These are phyloP conservation scores for Panthera leo DNA, from an alignment of 2,113 vertebrate species.

Conservation along the genomic window DNA sequence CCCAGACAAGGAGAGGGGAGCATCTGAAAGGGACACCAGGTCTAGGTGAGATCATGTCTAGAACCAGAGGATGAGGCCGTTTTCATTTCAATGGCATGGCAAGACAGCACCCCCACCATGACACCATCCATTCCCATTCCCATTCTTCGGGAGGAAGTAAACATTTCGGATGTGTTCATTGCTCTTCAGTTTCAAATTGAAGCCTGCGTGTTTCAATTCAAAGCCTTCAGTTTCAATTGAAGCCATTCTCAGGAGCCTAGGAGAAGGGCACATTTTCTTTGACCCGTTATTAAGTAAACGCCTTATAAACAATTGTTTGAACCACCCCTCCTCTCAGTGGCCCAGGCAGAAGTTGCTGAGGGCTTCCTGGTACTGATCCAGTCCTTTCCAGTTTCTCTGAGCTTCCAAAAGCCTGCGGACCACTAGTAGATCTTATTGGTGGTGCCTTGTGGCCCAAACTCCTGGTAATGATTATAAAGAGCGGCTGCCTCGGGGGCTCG, in stretches of 20 bases:
- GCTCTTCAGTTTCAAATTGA: background rate
- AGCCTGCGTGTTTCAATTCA: background rate
- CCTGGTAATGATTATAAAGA: background rate
- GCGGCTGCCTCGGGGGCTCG: rapidly evolving
- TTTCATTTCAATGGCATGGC: background rate
- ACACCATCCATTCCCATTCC: background rate
- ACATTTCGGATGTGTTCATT: background rate
- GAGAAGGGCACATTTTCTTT: background rate
- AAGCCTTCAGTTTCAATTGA: no score
- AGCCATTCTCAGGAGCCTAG: no score
- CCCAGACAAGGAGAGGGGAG: background rate
- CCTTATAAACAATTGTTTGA: background rate
- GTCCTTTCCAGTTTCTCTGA: background rate
- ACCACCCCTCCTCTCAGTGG: background rate
- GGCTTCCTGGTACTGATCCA: background rate
- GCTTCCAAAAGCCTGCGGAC: background rate
- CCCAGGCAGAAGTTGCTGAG: background rate
- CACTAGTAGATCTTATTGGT: background rate
- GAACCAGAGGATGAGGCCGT: background rate
- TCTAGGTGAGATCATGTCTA: conserved; percentile 64
- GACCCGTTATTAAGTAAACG: background rate
- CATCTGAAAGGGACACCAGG: background rate
- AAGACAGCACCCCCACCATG: background rate
- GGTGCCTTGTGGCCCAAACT: background rate
- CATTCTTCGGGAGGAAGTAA: background rate